Conservation (phyloP, 2,888 invertebrate genomes). For the Lasioglossum oenotherae region DNA sequence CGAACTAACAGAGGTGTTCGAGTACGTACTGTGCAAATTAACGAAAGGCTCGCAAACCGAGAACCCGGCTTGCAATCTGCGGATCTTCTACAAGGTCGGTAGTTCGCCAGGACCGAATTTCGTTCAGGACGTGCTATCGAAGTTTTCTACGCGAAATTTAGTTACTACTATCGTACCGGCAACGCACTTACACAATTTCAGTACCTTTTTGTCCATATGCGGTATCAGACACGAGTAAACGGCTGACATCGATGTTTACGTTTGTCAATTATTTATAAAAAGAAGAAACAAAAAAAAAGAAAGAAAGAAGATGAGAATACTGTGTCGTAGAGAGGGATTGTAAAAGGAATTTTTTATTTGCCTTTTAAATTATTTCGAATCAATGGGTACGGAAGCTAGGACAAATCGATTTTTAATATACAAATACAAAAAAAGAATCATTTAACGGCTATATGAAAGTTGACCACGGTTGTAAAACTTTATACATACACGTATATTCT, state of each 20-base stretch:
- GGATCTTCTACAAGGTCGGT: constrained; percentile 91
- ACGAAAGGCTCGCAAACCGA: constrained; percentile 85
- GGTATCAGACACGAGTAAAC: constrained; percentile 90
- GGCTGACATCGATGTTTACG: constrained; percentile 62
- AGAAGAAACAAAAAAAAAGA: not conserved
- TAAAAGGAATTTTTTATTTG: constrained; percentile 51
- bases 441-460: constrained; percentile 47
- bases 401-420: constrained; percentile 49
- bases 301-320: constrained; percentile 49
- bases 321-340: constrained; percentile 40
- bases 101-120: constrained; percentile 85
- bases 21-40: constrained; percentile 86
- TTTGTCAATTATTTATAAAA: constrained; percentile 71
- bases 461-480: constrained; percentile 53
- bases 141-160: constrained; percentile 83
- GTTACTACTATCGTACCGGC: constrained; percentile 92
- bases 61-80: constrained; percentile 89
- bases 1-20: constrained; percentile 86
- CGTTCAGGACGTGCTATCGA: constrained; percentile 81
- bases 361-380: constrained; percentile 54
- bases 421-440: constrained; percentile 34
- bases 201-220: constrained; percentile 93
- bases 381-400: constrained; percentile 35
- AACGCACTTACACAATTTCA: constrained; percentile 91
- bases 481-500: constrained; percentile 45